These are phyloP conservation scores for Pseudopleuronectes americanus DNA, from an alignment of 2,797 vertebrate species.

Conservation along the genomic window DNA sequence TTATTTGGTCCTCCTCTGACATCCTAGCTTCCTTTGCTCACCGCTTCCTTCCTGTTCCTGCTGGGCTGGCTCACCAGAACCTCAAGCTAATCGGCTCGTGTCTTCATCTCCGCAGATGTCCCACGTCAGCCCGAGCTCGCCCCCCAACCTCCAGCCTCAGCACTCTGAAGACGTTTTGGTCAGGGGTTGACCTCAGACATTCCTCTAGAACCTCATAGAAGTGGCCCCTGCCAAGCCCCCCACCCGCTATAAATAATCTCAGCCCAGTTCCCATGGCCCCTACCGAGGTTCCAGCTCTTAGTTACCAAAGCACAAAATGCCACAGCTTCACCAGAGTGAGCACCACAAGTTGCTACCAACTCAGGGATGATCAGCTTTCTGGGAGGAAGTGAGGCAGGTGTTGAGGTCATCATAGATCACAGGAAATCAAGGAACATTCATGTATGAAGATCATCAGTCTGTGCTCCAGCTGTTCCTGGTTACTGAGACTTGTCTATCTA, in stretches of 20 bases:
- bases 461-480: constrained; percentile 22
- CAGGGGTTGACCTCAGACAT: constrained; percentile 79
- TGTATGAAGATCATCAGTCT: constrained; percentile 14
- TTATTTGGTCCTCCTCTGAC: constrained; percentile 63
- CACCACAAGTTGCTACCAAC: neutral
- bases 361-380: constrained; percentile 11
- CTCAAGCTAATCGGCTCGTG: constrained; percentile 53
- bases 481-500: constrained; percentile 18
- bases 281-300: constrained; percentile 50
- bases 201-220: constrained; percentile 77
- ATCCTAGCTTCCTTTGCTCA: constrained; percentile 58
- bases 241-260: constrained; percentile 80
- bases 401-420: constrained; percentile 8
- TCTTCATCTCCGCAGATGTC: constrained; percentile 70
- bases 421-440: constrained; percentile 25
- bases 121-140: constrained; percentile 59
- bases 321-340: constrained; percentile 25
- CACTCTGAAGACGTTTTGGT: constrained; percentile 62
- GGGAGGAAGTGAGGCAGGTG: constrained; percentile 25
- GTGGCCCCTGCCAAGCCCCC: constrained; percentile 65
- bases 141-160: constrained; percentile 55
- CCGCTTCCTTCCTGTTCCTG: constrained; percentile 67
- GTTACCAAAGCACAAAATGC: constrained; percentile 33
- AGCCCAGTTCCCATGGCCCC: constrained; percentile 84
- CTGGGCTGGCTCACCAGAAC: constrained; percentile 53